A percentile compares a stretch with the other conserved stretches of the same genome.
Evolutionary conservation across 2,113 vertebrate species (phyloP).

Genomic region (Guaruba guarouba): DNA sequence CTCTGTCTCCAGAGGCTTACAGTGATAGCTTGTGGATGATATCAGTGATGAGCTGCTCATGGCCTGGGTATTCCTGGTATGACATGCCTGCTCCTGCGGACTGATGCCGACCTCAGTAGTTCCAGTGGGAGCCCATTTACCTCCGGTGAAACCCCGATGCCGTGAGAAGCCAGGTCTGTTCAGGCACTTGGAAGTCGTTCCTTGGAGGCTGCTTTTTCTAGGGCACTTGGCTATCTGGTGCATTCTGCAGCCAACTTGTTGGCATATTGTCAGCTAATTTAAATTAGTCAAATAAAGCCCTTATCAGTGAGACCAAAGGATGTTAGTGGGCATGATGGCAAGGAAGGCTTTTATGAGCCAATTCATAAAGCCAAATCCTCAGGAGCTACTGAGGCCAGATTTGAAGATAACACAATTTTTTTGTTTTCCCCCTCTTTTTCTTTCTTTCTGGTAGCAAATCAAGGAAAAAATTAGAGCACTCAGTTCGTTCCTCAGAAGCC

Average conservation of each 20-base stretch:
- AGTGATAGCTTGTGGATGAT: background rate
- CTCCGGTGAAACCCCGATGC: accelerated
- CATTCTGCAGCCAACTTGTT: background rate
- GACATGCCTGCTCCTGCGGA: background rate
- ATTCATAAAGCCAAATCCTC: slow-evolving; percentile 23
- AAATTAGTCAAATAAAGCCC: background rate
- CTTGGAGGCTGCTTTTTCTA: background rate
- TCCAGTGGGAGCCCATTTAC: background rate
- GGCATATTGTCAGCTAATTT: background rate
- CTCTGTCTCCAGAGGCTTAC: background rate
- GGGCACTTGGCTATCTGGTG: background rate
- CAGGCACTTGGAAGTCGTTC: background rate
- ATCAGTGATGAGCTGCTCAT: background rate
- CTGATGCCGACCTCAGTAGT: accelerated
- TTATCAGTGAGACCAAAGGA: background rate
- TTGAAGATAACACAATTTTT: background rate
- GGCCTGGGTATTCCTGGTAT: background rate
- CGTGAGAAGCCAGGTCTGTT: accelerated
- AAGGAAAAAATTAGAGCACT: background rate
- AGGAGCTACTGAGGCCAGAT: background rate
- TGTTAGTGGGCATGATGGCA: background rate
- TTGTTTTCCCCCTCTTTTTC: too few relatives aligned
- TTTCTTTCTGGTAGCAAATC: slow-evolving; percentile 26
- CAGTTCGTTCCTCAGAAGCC: background rate
- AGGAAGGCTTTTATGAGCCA: slow-evolving; percentile 4